Evolutionary conservation across 2,797 vertebrate genomes (phyloP).

Genomic region (Spinibarbus caldwelli): DNA sequence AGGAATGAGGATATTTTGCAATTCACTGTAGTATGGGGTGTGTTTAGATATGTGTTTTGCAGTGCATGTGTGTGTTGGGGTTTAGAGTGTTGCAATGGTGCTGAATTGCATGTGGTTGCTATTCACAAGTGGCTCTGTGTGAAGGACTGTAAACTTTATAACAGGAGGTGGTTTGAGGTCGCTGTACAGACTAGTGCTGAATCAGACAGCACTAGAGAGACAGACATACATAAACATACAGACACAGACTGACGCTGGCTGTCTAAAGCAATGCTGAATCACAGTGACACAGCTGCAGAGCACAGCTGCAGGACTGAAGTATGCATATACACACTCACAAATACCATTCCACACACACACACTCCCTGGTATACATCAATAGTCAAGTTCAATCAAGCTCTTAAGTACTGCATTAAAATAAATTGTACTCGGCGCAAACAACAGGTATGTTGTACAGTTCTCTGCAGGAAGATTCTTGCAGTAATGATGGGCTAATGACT

Average conservation of each 20-base stretch:
- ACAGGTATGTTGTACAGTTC: not conserved
- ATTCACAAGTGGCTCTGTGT: slow-evolving; percentile 48
- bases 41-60: not conserved
- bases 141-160: slow-evolving; percentile 58
- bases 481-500: not conserved
- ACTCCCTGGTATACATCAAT: not conserved
- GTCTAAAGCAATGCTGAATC: slow-evolving; percentile 52
- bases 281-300: slow-evolving; percentile 42
- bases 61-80: slow-evolving; percentile 5
- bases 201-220: slow-evolving; percentile 66
- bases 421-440: not conserved
- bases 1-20: not conserved
- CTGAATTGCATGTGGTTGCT: slow-evolving; percentile 53
- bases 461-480: not conserved
- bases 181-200: slow-evolving; percentile 61
- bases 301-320: slow-evolving; percentile 21
- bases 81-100: slow-evolving; percentile 31
- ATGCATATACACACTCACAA: slow-evolving; percentile 15
- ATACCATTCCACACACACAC: slow-evolving; percentile 19
- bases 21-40: not conserved
- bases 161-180: slow-evolving; percentile 72
- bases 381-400: not conserved
- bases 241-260: slow-evolving; percentile 14
- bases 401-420: not conserved
- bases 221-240: slow-evolving; percentile 50